Evolutionary conservation across 1,140 invertebrate species (phyloP).

Genomic region (Arion vulgaris): DNA sequence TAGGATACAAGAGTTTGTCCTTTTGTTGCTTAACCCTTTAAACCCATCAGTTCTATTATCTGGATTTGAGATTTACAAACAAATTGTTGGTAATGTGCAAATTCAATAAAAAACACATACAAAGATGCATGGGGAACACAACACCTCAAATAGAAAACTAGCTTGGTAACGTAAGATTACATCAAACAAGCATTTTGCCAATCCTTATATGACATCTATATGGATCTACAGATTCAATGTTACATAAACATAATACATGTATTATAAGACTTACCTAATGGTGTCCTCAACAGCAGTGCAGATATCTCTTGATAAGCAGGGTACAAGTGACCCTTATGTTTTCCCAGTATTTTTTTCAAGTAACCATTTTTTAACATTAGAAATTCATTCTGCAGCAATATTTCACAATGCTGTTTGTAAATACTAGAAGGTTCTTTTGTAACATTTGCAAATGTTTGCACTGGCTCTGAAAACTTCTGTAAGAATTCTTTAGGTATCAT

Average conservation of each 20-base stretch:
- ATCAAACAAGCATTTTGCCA: too few relatives aligned
- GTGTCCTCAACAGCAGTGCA: not conserved
- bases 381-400: slow-evolving; percentile 67
- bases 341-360: slow-evolving; percentile 60
- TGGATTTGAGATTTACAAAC: too few relatives aligned
- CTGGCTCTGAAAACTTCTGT: slow-evolving; percentile 76
- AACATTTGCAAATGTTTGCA: slow-evolving; percentile 73
- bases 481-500: slow-evolving; percentile 76
- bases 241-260: not conserved
- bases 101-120: too few relatives aligned
- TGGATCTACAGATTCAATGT: too few relatives aligned
- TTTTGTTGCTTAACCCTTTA: too few relatives aligned
- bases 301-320: slow-evolving; percentile 19
- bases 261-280: slow-evolving; percentile 30
- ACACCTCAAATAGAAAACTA: too few relatives aligned
- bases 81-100: too few relatives aligned
- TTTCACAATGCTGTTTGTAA: slow-evolving; percentile 64
- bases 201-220: too few relatives aligned
- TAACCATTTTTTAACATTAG: slow-evolving; percentile 59
- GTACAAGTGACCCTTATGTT: slow-evolving; percentile 63
- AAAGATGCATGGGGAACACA: too few relatives aligned
- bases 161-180: too few relatives aligned
- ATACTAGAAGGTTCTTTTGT: slow-evolving; percentile 65
- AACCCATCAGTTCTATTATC: too few relatives aligned
- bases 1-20: too few relatives aligned